Evolutionary conservation across 2,113 vertebrate species (phyloP).

Genomic region (Bufo gargarizans): DNA sequence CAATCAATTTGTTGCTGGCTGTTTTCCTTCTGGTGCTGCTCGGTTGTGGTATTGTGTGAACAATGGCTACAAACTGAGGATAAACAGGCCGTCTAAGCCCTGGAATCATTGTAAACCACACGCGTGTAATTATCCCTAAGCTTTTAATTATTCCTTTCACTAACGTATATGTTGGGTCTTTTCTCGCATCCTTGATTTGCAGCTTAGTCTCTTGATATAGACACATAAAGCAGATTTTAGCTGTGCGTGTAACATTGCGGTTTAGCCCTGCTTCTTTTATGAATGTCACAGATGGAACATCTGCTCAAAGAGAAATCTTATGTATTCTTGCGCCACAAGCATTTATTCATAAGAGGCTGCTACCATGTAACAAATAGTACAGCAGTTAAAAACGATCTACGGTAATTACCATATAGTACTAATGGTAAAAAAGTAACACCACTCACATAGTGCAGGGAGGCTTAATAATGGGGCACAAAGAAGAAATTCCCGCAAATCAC

Average conservation of each 20-base stretch:
- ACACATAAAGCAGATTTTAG: conserved; percentile 27
- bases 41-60: conserved; percentile 26
- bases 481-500: no score
- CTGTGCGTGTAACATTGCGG: background rate
- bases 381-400: background rate
- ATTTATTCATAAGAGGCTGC: background rate
- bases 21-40: conserved; percentile 27
- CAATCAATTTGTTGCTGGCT: conserved; percentile 25
- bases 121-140: conserved; percentile 33
- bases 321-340: background rate
- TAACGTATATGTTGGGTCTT: background rate
- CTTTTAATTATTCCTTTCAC: conserved; percentile 40
- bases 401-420: background rate
- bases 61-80: conserved; percentile 10
- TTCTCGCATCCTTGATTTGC: conserved; percentile 8
- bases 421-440: background rate
- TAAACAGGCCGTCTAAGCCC: conserved; percentile 29
- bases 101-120: conserved; percentile 23
- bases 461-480: no score
- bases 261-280: background rate
- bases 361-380: background rate
- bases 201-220: conserved; percentile 19
- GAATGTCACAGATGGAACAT: conserved; percentile 31
- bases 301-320: conserved; percentile 22
- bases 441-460: background rate